Evolutionary conservation across 2,888 invertebrate genomes (phyloP).

Genomic region (Synergus itoensis): DNA sequence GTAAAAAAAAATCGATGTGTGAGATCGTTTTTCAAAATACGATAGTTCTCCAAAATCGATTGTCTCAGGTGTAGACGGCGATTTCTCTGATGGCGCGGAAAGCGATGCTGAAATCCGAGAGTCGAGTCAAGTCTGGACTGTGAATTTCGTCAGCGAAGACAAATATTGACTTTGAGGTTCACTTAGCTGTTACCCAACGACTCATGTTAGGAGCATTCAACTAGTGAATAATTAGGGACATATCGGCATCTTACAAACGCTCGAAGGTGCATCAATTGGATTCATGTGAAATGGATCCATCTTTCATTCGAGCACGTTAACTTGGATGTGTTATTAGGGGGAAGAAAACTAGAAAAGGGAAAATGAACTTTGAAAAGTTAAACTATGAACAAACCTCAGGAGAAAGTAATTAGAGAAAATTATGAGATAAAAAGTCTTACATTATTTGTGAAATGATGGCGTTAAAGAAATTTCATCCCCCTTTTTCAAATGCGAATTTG

Average conservation of each 20-base stretch:
- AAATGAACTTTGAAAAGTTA: neutral
- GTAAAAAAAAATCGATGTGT: neutral
- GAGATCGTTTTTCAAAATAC: neutral
- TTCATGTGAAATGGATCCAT: neutral
- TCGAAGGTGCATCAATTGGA: neutral
- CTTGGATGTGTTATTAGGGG: neutral
- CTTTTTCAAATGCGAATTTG: neutral
- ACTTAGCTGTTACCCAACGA: neutral
- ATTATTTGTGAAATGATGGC: neutral
- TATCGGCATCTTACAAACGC: neutral
- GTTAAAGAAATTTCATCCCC: neutral
- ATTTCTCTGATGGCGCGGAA: constrained; percentile 50
- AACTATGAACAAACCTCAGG: neutral
- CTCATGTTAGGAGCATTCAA: neutral
- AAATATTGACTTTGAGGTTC: constrained; percentile 3
- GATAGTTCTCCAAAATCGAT: constrained; percentile 46
- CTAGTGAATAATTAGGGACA: constrained; percentile 17
- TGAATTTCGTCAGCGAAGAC: constrained; percentile 1
- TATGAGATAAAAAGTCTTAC: neutral
- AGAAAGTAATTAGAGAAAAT: neutral
- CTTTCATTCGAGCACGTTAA: neutral
- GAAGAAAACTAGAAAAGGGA: neutral
- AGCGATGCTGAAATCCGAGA: constrained; percentile 40
- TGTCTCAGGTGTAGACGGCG: constrained; percentile 55
- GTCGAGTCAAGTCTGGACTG: constrained; percentile 26